Percentiles rank a stretch among this genome's conserved stretches.
phyloP scores from a whole-genome alignment of 2,888 invertebrate genomes.

The Melieria picta region DNA sequence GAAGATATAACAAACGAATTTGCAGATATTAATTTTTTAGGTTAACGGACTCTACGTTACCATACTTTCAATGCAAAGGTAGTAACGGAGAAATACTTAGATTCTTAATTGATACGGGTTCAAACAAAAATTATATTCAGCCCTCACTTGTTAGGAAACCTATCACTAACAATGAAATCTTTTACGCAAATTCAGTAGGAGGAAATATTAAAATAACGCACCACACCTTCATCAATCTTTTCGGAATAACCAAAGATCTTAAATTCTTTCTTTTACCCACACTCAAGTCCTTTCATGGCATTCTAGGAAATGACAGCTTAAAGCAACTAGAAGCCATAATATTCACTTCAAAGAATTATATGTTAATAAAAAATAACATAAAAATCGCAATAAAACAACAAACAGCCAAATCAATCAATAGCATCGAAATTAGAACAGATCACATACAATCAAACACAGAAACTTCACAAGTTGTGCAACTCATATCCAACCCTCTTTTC shows the following conservation, averaged over 20 bases:
- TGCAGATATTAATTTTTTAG: too few species aligned
- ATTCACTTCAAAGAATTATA: too few species aligned
- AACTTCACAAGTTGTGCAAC: too few species aligned
- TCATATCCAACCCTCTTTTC: too few species aligned
- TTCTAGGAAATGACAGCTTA: too few species aligned
- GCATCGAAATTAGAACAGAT: background rate
- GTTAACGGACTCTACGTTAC: too few species aligned
- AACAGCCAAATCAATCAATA: background rate
- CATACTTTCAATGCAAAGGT: background rate
- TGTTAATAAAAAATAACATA: background rate
- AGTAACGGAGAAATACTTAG: background rate
- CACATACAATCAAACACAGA: background rate
- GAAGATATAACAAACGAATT: too few species aligned
- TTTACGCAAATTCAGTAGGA: background rate
- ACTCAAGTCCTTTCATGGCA: too few species aligned
- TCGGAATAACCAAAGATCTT: background rate
- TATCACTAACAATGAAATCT: background rate
- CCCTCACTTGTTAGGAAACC: background rate
- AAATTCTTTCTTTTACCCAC: background rate
- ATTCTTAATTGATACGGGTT: background rate
- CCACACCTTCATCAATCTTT: background rate
- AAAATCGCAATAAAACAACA: background rate
- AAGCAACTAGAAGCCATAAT: too few species aligned
- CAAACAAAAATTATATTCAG: background rate
- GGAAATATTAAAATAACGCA: background rate